Conservation (phyloP, 2,113 vertebrate genomes). For the Engystomops pustulosus region DNA sequence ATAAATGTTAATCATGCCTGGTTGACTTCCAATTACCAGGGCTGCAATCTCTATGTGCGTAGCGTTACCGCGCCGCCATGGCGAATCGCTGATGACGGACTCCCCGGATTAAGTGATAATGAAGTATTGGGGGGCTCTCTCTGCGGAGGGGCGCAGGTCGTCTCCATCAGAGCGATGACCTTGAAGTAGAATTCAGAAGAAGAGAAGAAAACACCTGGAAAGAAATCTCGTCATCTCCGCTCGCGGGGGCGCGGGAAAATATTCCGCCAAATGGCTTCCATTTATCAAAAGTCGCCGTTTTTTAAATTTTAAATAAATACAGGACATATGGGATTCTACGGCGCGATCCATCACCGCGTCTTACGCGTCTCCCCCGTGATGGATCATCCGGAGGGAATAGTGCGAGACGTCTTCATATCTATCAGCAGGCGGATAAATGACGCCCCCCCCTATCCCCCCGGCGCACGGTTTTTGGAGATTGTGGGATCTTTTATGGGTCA, state of each 20-base stretch:
- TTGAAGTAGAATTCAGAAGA: not conserved
- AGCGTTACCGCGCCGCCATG: not conserved
- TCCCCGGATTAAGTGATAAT: not conserved
- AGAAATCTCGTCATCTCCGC: not conserved
- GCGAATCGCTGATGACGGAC: slow-evolving; percentile 16
- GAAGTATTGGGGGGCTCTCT: not conserved
- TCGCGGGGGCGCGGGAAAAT: not conserved
- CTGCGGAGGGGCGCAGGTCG: not conserved
- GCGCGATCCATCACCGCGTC: not conserved
- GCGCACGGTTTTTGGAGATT: not conserved
- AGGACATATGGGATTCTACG: not conserved
- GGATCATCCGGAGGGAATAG: slow-evolving; percentile 4
- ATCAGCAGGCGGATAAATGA: slow-evolving; percentile 11
- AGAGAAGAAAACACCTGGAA: not conserved
- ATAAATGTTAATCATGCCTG: slow-evolving; percentile 54
- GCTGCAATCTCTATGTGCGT: not conserved
- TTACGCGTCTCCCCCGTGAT: slow-evolving; percentile 11
- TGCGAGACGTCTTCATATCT: not conserved
- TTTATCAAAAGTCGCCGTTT: not conserved
- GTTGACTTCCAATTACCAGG: slow-evolving; percentile 39
- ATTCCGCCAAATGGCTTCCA: not conserved
- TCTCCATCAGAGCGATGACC: not conserved
- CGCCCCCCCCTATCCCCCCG: not conserved
- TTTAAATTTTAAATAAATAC: not conserved
- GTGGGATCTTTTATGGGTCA: not conserved